Conservation (phyloP, 2,888 invertebrate species). For the Ormyrus nitidulus region DNA sequence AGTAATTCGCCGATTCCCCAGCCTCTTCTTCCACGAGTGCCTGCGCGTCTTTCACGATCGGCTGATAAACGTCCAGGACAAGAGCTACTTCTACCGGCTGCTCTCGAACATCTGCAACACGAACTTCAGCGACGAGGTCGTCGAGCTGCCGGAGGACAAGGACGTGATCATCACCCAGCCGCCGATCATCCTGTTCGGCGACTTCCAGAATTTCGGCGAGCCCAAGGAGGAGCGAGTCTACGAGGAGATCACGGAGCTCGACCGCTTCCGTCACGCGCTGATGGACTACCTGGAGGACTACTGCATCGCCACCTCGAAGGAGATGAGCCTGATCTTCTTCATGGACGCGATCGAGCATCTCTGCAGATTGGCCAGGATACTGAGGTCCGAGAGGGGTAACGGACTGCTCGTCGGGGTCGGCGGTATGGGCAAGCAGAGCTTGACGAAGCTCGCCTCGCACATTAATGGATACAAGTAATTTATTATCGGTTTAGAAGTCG, state of each 20-base stretch:
- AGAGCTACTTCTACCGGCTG: constrained; percentile 85
- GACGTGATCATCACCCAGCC: constrained; percentile 80
- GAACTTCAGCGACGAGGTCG: constrained; percentile 80
- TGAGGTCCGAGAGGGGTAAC: constrained; percentile 92
- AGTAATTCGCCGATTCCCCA: constrained; percentile 66
- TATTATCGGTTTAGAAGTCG: background rate
- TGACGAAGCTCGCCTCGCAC: constrained; percentile 89
- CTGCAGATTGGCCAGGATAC: constrained; percentile 88
- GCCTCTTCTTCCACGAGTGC: constrained; percentile 94
- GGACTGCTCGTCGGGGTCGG: constrained; percentile 92
- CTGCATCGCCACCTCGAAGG: constrained; percentile 85
- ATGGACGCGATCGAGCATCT: constrained; percentile 93
- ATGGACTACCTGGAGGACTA: constrained; percentile 91
- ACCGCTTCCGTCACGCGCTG: constrained; percentile 81
- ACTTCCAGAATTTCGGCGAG: constrained; percentile 87
- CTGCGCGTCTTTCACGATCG: constrained; percentile 94
- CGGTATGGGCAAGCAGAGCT: constrained; percentile 92
- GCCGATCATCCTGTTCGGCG: constrained; percentile 88
- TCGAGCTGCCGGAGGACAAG: constrained; percentile 77
- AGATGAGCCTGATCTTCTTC: constrained; percentile 91
- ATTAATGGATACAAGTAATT: constrained; percentile 87
- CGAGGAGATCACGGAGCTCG: constrained; percentile 87
- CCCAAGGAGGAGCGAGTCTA: constrained; percentile 86
- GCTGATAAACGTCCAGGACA: constrained; percentile 88
- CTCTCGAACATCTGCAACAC: constrained; percentile 82